These are phyloP conservation scores for Sarcophaga peregrina DNA, from an alignment of 1,140 invertebrate species.

Conservation along the genomic window DNA sequence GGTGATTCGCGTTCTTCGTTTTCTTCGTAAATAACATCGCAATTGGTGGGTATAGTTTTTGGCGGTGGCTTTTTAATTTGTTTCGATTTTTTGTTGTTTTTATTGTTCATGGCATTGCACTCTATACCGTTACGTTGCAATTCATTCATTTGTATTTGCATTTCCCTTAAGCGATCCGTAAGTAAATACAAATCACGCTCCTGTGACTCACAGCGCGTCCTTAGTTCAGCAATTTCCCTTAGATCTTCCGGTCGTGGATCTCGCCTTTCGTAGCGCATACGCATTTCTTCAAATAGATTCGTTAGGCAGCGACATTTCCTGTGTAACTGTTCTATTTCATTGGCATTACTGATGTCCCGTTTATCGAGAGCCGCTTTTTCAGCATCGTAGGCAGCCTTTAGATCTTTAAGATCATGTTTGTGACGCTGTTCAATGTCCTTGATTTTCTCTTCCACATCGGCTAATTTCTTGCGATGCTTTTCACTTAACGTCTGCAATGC, in stretches of 20 bases:
- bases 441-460: slow-evolving; percentile 66
- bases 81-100: slow-evolving; percentile 43
- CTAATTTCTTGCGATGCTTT: slow-evolving; percentile 68
- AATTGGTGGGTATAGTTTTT: slow-evolving; percentile 62
- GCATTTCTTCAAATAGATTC: slow-evolving; percentile 71
- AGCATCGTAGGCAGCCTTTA: slow-evolving; percentile 62
- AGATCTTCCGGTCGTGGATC: slow-evolving; percentile 70
- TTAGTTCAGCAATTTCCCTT: slow-evolving; percentile 69
- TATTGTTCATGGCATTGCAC: slow-evolving; percentile 44
- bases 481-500: slow-evolving; percentile 68
- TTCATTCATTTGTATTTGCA: slow-evolving; percentile 62
- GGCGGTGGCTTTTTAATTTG: slow-evolving; percentile 60
- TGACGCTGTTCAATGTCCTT: slow-evolving; percentile 63
- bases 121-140: slow-evolving; percentile 49
- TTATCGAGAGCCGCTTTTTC: slow-evolving; percentile 63
- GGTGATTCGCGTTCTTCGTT: slow-evolving; percentile 63
- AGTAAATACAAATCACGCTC: slow-evolving; percentile 70
- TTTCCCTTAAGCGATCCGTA: slow-evolving; percentile 67
- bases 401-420: slow-evolving; percentile 63
- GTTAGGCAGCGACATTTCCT: slow-evolving; percentile 69
- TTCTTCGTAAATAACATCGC: slow-evolving; percentile 66
- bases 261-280: slow-evolving; percentile 68
- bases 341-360: slow-evolving; percentile 65
- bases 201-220: slow-evolving; percentile 69
- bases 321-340: slow-evolving; percentile 69